These are phyloP conservation scores for Eurois occulta DNA, from an alignment of 2,888 invertebrate species.

Conservation along the genomic window DNA sequence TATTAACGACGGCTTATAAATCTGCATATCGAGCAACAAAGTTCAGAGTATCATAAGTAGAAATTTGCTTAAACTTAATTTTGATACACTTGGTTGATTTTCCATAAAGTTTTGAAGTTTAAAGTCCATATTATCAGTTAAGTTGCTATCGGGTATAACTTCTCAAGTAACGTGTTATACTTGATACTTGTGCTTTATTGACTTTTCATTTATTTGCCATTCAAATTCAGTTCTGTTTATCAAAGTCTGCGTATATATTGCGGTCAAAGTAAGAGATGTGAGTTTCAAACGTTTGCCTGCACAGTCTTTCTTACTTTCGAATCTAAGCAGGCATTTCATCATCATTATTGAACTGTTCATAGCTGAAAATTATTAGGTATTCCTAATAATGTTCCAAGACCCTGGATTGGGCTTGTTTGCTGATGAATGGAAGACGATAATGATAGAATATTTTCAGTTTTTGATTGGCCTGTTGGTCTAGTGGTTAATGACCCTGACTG, in stretches of 20 bases:
- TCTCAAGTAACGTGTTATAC: conserved; percentile 7
- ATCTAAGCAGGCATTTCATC: too few relatives aligned
- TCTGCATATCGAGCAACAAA: conserved; percentile 36
- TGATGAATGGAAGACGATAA: too few relatives aligned
- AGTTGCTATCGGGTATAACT: conserved; percentile 19
- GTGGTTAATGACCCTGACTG: too few relatives aligned
- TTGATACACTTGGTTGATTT: conserved; percentile 31
- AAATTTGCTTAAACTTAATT: conserved; percentile 49
- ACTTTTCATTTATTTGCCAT: conserved; percentile 2
- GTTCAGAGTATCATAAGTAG: conserved; percentile 31
- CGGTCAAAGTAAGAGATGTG: neutral
- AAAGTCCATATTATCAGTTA: conserved; percentile 31
- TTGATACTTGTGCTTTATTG: conserved; percentile 6
- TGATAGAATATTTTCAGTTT: too few relatives aligned
- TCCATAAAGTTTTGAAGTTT: conserved; percentile 38
- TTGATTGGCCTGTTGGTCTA: too few relatives aligned
- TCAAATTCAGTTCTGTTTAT: neutral
- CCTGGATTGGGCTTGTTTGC: too few relatives aligned
- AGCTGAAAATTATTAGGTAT: too few relatives aligned
- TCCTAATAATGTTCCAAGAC: too few relatives aligned
- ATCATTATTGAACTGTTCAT: too few relatives aligned
- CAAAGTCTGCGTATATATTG: neutral
- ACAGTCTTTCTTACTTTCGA: too few relatives aligned
- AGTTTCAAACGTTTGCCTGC: neutral
- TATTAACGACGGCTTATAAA: conserved; percentile 42